These are phyloP conservation scores for Macrocentrus cingulum DNA, from an alignment of 1,140 invertebrate genomes.

Conservation along the genomic window DNA sequence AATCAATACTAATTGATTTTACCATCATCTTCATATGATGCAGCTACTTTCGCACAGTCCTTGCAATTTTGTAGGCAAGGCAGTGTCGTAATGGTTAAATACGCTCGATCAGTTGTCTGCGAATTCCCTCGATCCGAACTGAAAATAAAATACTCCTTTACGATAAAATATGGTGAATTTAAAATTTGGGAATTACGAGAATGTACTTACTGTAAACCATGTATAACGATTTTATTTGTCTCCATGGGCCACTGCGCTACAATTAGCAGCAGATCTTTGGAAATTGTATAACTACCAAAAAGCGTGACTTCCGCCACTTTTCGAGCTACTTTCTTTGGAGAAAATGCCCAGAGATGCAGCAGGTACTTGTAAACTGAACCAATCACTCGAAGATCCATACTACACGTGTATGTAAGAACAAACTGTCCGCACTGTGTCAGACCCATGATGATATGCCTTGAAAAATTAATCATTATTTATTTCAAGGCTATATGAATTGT, in stretches of 20 bases:
- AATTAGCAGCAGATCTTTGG: conserved; percentile 64
- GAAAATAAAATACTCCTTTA: too few species aligned
- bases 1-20: too few species aligned
- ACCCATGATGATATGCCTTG: conserved; percentile 86
- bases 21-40: conserved; percentile 65
- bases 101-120: conserved; percentile 60
- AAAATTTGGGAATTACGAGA: conserved; percentile 4
- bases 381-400: conserved; percentile 60
- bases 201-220: conserved; percentile 57
- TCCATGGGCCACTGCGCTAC: conserved; percentile 74
- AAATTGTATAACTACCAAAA: conserved; percentile 68
- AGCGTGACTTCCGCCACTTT: conserved; percentile 70
- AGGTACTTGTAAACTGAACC: conserved; percentile 62
- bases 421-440: conserved; percentile 91
- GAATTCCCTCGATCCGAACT: conserved; percentile 46
- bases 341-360: conserved; percentile 74
- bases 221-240: conserved; percentile 65
- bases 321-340: conserved; percentile 62
- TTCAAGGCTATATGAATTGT: too few species aligned
- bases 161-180: too few species aligned
- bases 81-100: conserved; percentile 61
- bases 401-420: conserved; percentile 82
- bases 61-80: conserved; percentile 66
- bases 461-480: conserved; percentile 25
- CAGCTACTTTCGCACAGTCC: conserved; percentile 63